Percentiles rank a stretch among this genome's conserved stretches.
phyloP scores from a whole-genome alignment of 2,888 invertebrate genomes.

The Lithophane leautieri region DNA sequence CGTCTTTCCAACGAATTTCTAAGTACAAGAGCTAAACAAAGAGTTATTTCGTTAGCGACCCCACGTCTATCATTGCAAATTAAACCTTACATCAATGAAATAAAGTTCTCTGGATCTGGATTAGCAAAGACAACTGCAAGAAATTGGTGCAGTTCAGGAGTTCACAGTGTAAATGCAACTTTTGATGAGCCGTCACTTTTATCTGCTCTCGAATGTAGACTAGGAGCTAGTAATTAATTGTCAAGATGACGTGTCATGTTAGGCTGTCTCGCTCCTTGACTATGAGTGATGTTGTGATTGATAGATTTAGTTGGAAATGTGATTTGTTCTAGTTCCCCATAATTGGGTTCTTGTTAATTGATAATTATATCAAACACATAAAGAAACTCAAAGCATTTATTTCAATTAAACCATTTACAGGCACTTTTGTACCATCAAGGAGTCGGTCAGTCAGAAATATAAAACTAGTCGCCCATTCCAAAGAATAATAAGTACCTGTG shows the following conservation, averaged over 20 bases:
- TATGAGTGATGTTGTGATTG: slow-evolving; percentile 54
- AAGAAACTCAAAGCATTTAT: not conserved
- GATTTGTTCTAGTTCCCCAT: slow-evolving; percentile 18
- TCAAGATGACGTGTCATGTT: slow-evolving; percentile 53
- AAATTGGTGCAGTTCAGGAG: slow-evolving; percentile 49
- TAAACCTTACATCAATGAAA: not conserved
- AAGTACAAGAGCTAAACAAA: slow-evolving; percentile 44
- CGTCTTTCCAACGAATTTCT: slow-evolving; percentile 35
- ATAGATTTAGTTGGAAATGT: slow-evolving; percentile 18
- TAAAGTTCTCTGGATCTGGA: not conserved
- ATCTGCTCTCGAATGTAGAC: slow-evolving; percentile 44
- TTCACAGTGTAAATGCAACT: slow-evolving; percentile 31
- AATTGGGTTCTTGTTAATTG: not conserved
- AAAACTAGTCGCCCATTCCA: not conserved
- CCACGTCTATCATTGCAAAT: not conserved
- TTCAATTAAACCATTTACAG: not conserved
- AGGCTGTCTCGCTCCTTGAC: slow-evolving; percentile 36
- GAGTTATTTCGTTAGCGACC: slow-evolving; percentile 9
- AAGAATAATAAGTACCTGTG: not conserved
- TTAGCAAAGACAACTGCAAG: slow-evolving; percentile 1
- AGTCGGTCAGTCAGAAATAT: not conserved
- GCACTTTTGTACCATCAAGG: not conserved
- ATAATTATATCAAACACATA: not conserved
- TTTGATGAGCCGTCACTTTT: slow-evolving; percentile 58
- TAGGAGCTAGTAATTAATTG: slow-evolving; percentile 56